Conservation (phyloP, 2,113 vertebrate species). For the Gopherus flavomarginatus region DNA sequence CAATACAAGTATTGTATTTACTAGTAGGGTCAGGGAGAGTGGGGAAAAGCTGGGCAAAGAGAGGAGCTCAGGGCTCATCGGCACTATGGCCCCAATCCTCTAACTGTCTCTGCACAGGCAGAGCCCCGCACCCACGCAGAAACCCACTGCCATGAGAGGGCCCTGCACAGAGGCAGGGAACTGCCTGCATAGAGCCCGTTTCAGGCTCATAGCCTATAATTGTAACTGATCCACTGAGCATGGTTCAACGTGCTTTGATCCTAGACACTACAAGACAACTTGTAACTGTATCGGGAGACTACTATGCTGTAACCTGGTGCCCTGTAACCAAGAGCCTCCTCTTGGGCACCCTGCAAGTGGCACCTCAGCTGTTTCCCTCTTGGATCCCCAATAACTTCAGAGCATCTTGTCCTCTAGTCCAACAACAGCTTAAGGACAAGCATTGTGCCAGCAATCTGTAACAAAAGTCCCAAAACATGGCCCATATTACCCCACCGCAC, state of each 20-base stretch:
- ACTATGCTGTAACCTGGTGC: neutral
- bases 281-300: rapidly evolving
- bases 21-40: neutral
- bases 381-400: neutral
- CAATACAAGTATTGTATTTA: neutral
- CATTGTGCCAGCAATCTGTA: neutral
- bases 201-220: too few relatives aligned
- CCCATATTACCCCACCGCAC: neutral
- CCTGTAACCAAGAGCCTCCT: too few relatives aligned
- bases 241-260: neutral
- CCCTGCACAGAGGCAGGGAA: neutral
- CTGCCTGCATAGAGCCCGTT: neutral
- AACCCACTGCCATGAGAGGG: neutral
- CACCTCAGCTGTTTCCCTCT: neutral
- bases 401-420: neutral
- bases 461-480: neutral
- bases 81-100: neutral
- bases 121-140: neutral
- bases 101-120: rapidly evolving
- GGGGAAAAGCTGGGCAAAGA: neutral
- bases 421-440: neutral
- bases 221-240: too few relatives aligned
- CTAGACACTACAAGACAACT: neutral
- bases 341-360: too few relatives aligned
- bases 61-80: neutral